Conservation (phyloP, 2,113 vertebrate species). For the Callocephalon fimbriatum region DNA sequence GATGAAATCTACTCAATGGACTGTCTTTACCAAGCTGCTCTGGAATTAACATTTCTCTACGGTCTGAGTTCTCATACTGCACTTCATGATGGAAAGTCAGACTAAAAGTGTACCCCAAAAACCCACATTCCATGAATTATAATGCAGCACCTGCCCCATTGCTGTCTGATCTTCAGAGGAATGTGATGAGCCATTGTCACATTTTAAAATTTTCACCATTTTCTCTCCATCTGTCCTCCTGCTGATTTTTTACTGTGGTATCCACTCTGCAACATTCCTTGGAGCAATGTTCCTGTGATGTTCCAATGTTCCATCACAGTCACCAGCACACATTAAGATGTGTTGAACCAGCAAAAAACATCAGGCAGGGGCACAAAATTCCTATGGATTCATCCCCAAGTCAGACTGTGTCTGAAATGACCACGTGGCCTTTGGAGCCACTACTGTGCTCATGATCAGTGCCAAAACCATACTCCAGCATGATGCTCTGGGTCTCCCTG, state of each 20-base stretch:
- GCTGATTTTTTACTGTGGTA: not conserved
- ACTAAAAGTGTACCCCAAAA: not conserved
- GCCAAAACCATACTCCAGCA: not conserved
- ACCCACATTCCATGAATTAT: not conserved
- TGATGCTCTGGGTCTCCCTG: not conserved
- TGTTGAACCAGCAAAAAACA: conserved; percentile 25
- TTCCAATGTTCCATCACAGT: conserved; percentile 2
- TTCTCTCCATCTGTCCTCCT: not conserved
- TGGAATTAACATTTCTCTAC: not conserved
- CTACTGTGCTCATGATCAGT: not conserved
- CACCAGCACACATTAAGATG: conserved; percentile 4
- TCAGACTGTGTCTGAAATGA: not conserved
- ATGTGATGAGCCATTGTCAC: not conserved
- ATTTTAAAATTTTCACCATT: not conserved
- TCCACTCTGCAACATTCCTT: not conserved
- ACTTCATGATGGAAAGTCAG: not conserved
- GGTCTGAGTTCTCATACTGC: not conserved
- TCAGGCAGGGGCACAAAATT: not conserved
- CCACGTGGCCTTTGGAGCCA: not conserved
- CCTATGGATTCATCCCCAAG: not conserved
- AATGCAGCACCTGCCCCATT: not conserved
- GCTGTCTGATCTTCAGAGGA: not conserved
- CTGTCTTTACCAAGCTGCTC: not conserved
- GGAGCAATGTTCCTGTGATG: not conserved
- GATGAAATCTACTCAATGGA: not conserved